phyloP scores from a whole-genome alignment of 2,888 invertebrate genomes.

The Merodon equestris region DNA sequence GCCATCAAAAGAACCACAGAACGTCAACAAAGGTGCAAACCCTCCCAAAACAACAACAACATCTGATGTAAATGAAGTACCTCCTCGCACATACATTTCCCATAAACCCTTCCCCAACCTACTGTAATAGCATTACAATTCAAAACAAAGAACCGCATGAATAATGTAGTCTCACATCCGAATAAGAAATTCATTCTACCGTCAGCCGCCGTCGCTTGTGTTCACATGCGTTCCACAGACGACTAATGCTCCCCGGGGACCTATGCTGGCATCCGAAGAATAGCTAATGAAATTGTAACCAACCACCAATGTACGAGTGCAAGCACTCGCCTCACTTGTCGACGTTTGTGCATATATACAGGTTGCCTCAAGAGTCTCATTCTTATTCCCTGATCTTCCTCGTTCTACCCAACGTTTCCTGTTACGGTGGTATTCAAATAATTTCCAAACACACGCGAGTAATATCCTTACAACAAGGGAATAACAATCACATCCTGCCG shows the following conservation, averaged over 20 bases:
- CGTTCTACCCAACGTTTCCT: too few relatives aligned
- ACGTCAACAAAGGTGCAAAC: too few relatives aligned
- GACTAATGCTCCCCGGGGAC: conserved; percentile 35
- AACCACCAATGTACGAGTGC: conserved; percentile 51
- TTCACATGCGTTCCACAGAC: conserved; percentile 25
- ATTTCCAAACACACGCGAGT: conserved; percentile 42
- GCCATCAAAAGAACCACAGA: too few relatives aligned
- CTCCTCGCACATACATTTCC: too few relatives aligned
- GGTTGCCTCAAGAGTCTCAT: conserved; percentile 60
- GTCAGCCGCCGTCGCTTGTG: too few relatives aligned
- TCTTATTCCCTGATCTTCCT: background rate
- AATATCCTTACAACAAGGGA: conserved; percentile 40
- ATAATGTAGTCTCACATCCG: conserved; percentile 24
- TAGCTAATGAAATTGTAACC: conserved; percentile 64
- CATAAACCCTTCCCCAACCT: conserved; percentile 1
- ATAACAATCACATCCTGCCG: conserved; percentile 62
- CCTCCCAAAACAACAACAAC: background rate
- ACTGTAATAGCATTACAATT: conserved; percentile 8
- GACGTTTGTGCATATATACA: conserved; percentile 15
- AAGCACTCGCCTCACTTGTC: background rate
- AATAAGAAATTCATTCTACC: conserved; percentile 32
- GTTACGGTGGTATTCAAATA: conserved; percentile 47
- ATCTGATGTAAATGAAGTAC: too few relatives aligned
- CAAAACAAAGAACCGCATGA: conserved; percentile 16
- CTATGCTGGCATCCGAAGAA: conserved; percentile 35